These are phyloP conservation scores for Dinocampus coccinellae DNA, from an alignment of 2,888 invertebrate species.

Conservation along the genomic window DNA sequence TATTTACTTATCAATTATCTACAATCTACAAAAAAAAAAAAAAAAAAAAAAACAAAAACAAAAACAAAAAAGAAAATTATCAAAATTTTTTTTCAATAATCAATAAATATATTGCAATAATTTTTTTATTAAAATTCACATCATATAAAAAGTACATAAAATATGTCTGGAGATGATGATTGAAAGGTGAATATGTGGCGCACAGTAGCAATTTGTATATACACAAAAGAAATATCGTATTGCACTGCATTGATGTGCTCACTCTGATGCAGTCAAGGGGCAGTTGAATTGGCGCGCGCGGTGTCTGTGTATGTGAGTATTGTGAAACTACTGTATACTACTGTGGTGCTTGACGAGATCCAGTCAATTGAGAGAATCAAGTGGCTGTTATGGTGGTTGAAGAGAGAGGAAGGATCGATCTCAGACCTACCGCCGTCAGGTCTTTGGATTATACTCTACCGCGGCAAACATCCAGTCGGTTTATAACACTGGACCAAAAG, in stretches of 20 bases:
- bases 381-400: slow-evolving; percentile 16
- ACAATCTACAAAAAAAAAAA: too few relatives aligned
- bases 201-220: slow-evolving; percentile 19
- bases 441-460: background rate
- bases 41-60: too few relatives aligned
- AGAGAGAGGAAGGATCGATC: slow-evolving; percentile 26
- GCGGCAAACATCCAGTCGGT: background rate
- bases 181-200: slow-evolving; percentile 22
- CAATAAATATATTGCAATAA: too few relatives aligned
- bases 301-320: background rate
- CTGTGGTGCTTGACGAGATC: background rate
- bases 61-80: too few relatives aligned
- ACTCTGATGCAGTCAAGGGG: background rate
- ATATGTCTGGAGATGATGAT: slow-evolving; percentile 7
- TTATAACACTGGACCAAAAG: background rate
- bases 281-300: slow-evolving; percentile 9
- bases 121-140: background rate
- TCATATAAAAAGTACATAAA: background rate
- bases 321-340: too few relatives aligned
- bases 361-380: slow-evolving; percentile 31
- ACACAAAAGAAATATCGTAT: background rate
- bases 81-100: too few relatives aligned
- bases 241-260: too few relatives aligned
- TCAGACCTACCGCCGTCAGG: slow-evolving; percentile 35
- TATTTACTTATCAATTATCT: too few relatives aligned